Percentiles rank a stretch among this genome's conserved stretches.
These are phyloP conservation scores for Peromyscus aztecus DNA, from an alignment of 2,797 vertebrate species.

Conservation along the genomic window DNA sequence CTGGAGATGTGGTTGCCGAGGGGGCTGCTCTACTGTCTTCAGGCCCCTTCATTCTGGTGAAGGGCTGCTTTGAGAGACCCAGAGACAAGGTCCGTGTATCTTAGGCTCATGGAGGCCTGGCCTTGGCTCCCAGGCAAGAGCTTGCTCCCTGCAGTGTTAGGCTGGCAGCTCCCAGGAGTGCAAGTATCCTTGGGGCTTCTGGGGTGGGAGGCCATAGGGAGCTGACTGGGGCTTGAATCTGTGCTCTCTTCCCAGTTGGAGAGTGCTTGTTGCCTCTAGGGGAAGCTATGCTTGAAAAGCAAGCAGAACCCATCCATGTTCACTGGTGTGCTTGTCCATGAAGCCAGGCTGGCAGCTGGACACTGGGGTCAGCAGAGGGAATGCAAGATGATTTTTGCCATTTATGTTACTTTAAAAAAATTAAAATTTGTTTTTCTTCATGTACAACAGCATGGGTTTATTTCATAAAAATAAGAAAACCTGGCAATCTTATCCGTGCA, in stretches of 20 bases:
- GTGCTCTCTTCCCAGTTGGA: not conserved
- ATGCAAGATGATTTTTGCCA: not conserved
- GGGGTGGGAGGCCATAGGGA: not conserved
- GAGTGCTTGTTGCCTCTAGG: not conserved
- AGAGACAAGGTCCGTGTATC: not conserved
- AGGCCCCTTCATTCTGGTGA: not conserved
- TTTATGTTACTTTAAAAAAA: not conserved
- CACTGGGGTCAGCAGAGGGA: not conserved
- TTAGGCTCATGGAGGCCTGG: not conserved
- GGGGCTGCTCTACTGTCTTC: not conserved
- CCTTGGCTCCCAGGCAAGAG: slow-evolving; percentile 8
- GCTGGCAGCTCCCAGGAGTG: not conserved
- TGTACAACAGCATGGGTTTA: not conserved
- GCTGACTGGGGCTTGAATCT: not conserved
- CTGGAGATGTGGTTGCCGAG: not conserved
- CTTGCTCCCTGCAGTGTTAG: not conserved
- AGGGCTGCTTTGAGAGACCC: not conserved
- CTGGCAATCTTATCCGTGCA: not conserved
- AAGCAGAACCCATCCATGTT: not conserved
- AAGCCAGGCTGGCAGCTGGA: not conserved
- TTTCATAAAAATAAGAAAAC: slow-evolving; percentile 40
- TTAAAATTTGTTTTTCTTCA: slow-evolving; percentile 4
- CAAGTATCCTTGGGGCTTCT: not conserved
- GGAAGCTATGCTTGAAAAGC: not conserved
- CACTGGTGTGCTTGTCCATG: not conserved